Evolutionary conservation across 2,797 vertebrate species (phyloP), one percentile per base, ranked within the genome.

Genomic region (Mallotus villosus): DNA sequence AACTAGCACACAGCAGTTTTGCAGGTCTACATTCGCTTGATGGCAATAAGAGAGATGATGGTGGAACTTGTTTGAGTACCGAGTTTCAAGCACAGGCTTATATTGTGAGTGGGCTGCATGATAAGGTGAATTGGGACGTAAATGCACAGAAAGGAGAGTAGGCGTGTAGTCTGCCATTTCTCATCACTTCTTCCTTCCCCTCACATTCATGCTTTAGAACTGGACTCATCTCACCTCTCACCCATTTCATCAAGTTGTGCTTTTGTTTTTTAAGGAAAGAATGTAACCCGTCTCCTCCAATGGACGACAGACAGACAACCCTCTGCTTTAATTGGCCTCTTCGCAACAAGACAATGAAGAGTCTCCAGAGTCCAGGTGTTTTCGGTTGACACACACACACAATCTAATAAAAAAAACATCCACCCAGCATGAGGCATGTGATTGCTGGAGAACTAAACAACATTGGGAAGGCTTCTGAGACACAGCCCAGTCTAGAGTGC

Each of bases 351-450:
- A 86, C 88, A 83, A 89, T 81, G 77, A 82, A 80, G 72, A 88
- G 84, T 83, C 86, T 78, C 69, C 63, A 46, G 77, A 75, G 78
- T 81, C 85, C 88, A 91, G 88, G 90, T 90, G 91, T 87, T 90
- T 82, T 84, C 73, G 78, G 78, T 87, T 88, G 70, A 87, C 85
- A 89, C 85, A 73, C 77, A 78, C 80, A 77, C 90, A 84, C 89
- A 90, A 53, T 21, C 25, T 7, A 60, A 46, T 46, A 46, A 46
- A 14, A 46, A 46, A 22, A 12, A 3, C 58, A 55, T 76, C 76
- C 67, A 77, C 76, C 70, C 82, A 21, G 80, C 59, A 37, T 78
- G 83, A 85, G 78, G 72, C 77, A 74, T 80, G 82, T 59, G 79
- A 81, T 81, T 74, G 87, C 83, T 66, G 81, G 82, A 74, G 72